Base-by-base conservation (phyloP, 2,113 vertebrate genomes). In the Ctenomys sociabilis region DNA sequence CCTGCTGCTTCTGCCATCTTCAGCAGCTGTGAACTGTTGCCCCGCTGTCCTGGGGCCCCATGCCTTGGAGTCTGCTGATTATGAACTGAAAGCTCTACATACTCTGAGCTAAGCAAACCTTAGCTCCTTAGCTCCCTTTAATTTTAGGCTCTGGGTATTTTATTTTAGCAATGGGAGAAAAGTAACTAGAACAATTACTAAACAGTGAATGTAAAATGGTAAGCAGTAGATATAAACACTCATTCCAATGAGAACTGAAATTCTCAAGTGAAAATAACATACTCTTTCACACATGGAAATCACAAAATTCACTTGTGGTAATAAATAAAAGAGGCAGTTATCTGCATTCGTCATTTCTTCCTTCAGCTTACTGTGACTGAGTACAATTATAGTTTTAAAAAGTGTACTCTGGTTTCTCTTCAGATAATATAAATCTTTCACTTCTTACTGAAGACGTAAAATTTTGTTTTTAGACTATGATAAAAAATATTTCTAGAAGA, bases 401-500 rank as follows among this genome's bases (percentile, higher is more conserved):
- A 83, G 28, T 45, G 49, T 49, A 57, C 37, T n/a, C n/a, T n/a
- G n/a, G n/a, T n/a, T n/a, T n/a, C n/a, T n/a, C n/a, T n/a, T n/a
- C n/a, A n/a, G n/a, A n/a, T n/a, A n/a, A n/a, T n/a, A n/a, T n/a
- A n/a, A n/a, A n/a, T n/a, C n/a, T n/a, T n/a, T n/a, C n/a, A n/a
- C n/a, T n/a, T n/a, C n/a, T n/a, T n/a, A 64, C 7, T 77, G 19
- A 72, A 83, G 54, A 1, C 7, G 30, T 57, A 77, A 93, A 57
- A 30, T 0, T 10, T 59, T 83, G 57, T 57, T 54, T 26, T 77
- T 9, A 93, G 9, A 85, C 52, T 52, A 28, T 80, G 63, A 24
- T 45, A 35, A 24, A 89, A 3, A 73, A 64, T 95, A 93, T 68
- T 93, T 59, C 19, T 19, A 86, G 85, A 94, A 93, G n/a, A 64